Conservation (phyloP, 2,113 vertebrate genomes). For the Leuciscus idus region DNA sequence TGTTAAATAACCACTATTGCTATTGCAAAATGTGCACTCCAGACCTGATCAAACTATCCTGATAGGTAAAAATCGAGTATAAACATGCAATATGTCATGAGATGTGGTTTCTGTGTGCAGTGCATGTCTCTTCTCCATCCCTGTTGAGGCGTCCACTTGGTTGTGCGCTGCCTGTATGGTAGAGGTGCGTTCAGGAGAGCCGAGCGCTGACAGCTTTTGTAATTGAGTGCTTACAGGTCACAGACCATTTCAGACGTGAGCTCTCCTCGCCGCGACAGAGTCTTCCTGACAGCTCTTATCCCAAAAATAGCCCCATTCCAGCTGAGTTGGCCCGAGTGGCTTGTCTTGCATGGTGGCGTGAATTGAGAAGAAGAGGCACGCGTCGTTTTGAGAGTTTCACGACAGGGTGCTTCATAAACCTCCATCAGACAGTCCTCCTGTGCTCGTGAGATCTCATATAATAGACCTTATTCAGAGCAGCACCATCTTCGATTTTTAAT, state of each 20-base stretch:
- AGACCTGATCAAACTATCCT: no score
- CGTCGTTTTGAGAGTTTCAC: not conserved
- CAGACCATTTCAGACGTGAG: slow-evolving; percentile 47
- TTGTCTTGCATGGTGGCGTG: slow-evolving; percentile 1
- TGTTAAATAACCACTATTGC: not conserved
- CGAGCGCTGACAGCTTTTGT: slow-evolving; percentile 44
- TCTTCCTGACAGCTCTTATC: slow-evolving; percentile 37
- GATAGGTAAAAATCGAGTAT: no score
- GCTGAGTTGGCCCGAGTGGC: slow-evolving; percentile 9
- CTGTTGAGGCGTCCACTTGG: not conserved
- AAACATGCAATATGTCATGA: not conserved
- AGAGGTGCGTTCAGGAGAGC: not conserved
- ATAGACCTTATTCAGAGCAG: no score
- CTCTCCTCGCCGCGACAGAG: not conserved
- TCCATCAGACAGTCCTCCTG: not conserved
- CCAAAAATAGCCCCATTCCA: slow-evolving; percentile 43
- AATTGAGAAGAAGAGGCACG: slow-evolving; percentile 1
- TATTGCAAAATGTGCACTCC: not conserved
- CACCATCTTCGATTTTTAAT: no score
- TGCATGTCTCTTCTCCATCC: not conserved
- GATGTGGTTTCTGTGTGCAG: not conserved
- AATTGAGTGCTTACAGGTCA: slow-evolving; percentile 54
- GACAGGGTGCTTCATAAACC: not conserved
- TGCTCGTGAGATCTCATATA: not conserved
- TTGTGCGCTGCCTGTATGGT: not conserved